Evolutionary conservation across 2,113 vertebrate genomes (phyloP), one percentile per base, ranked within the genome.

Genomic region (Martes martes): DNA sequence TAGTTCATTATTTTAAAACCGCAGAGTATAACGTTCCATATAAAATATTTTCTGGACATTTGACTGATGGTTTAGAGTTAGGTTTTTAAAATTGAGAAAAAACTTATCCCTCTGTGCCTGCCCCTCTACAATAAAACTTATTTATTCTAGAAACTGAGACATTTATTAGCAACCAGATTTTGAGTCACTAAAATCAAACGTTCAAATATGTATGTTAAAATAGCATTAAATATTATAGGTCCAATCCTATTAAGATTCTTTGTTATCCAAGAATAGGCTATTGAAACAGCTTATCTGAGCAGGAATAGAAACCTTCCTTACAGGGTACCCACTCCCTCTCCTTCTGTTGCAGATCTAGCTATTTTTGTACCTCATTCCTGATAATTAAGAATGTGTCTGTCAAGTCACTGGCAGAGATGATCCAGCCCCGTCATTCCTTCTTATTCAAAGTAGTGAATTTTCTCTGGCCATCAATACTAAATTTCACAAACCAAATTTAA

Each of bases 331-430:
- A 95, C 93, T 87, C 4, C 45, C 55, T 33, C 11, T n/a, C 0
- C 0, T 98, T 96, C 95, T 92, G 69, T 95, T 97, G 95, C 82
- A 89, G 50, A 88, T 79, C 89, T 97, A 80, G 59, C 96, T 97
- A 73, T 10, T 88, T 98, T 97, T 97, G 69, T 81, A 98, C 96
- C 91, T 98, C 88, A 96, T 59, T 98, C 86, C 84, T 97, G 89
- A 96, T 97, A 86, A 96, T 96, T 96, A 98, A 95, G 86, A 97
- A 98, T 98, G 93, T 98, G 97, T 98, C 97, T 97, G 47, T 89
- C 88, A 82, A 73, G 55, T 94, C 91, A 95, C 86, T 94, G 93
- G 95, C 57, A 88, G 55, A 90, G 42, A 39, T 93, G 23, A 57
- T 45, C 52, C 28, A 85, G 33, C 31, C 26, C 26, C 80, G 31